Conservation (phyloP, 1,140 invertebrate species). For the Reticulitermes speratus region DNA sequence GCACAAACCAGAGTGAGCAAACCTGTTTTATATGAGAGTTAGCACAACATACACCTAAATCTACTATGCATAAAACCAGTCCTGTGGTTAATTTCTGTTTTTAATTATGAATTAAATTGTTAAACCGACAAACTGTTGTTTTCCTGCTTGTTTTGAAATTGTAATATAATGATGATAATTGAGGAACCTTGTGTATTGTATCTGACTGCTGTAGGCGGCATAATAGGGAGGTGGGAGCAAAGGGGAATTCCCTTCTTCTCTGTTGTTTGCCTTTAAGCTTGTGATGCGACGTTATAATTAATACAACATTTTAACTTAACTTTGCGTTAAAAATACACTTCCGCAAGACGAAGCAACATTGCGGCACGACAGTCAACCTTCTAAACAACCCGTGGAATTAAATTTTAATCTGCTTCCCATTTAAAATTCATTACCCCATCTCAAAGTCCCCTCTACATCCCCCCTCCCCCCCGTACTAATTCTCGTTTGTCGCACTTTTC, state of each 20-base stretch:
- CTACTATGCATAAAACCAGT: not conserved
- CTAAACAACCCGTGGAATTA: constrained; percentile 20
- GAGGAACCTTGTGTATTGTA: not conserved
- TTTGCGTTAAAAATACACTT: constrained; percentile 4
- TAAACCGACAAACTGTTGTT: constrained; percentile 16
- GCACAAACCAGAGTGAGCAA: too few relatives aligned
- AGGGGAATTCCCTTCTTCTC: not conserved
- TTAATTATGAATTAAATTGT: constrained; percentile 1
- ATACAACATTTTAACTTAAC: not conserved
- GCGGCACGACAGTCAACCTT: not conserved
- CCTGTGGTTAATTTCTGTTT: not conserved
- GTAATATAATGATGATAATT: constrained; percentile 1
- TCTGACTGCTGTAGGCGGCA: not conserved
- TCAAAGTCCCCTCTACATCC: not conserved
- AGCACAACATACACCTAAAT: too few relatives aligned
- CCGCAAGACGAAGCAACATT: not conserved
- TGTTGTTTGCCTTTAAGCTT: not conserved
- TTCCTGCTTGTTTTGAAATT: constrained; percentile 11
- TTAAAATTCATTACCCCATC: constrained; percentile 29
- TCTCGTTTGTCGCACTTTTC: not conserved
- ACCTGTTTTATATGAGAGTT: too few relatives aligned
- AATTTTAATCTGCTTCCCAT: constrained; percentile 26
- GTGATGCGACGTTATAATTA: not conserved
- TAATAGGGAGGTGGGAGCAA: not conserved
- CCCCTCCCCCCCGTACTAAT: not conserved